Evolutionary conservation across 2,797 vertebrate species (phyloP).

Genomic region (Parauchenoglanis ngamensis): DNA sequence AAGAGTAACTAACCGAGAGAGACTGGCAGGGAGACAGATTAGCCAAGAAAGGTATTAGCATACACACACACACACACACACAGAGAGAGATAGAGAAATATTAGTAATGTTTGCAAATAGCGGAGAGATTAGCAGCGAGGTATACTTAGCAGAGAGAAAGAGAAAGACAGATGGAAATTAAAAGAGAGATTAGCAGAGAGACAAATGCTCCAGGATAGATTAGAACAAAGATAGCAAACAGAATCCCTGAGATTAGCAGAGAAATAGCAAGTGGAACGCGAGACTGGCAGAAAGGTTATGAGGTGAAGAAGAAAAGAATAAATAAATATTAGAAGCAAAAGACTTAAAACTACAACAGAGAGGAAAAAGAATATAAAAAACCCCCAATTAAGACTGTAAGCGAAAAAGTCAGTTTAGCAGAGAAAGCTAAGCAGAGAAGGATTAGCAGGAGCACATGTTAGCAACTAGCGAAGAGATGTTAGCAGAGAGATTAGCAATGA

Average conservation of each 20-base stretch:
- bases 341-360: background rate
- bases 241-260: background rate
- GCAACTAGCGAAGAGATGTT: background rate
- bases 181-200: background rate
- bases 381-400: too few species aligned
- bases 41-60: background rate
- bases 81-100: background rate
- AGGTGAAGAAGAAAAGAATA: background rate
- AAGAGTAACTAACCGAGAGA: background rate
- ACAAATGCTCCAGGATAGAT: background rate
- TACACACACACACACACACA: too few species aligned
- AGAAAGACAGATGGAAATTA: constrained; percentile 1
- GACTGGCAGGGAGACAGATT: background rate
- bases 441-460: background rate
- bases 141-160: background rate
- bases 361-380: background rate
- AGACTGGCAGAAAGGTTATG: background rate
- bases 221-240: background rate
- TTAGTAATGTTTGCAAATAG: constrained; percentile 8
- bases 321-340: background rate
- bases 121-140: background rate
- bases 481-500: background rate
- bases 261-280: background rate
- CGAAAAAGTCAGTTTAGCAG: background rate
- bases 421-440: background rate